Base-by-base conservation (phyloP, 2,888 invertebrate genomes). In the Ormia ochracea region DNA sequence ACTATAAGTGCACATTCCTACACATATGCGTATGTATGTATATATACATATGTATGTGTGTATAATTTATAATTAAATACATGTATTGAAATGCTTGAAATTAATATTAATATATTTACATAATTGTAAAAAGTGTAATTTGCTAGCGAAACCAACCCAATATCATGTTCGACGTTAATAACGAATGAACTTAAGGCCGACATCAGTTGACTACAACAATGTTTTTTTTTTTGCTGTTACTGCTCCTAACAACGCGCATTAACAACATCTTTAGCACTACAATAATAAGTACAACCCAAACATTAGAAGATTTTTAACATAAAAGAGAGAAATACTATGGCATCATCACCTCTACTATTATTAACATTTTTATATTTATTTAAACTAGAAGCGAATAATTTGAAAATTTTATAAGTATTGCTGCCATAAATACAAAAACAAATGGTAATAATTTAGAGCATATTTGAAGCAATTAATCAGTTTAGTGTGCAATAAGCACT, bases 121-220 rank as follows among this genome's bases (percentile, higher is more conserved):
- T 19, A 50, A 52, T 52, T 7, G 10, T 19, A n/a, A n/a, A n/a
- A 7, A 26, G 19, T 45, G 69, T 48, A 59, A 70, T 38, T 70
- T 36, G 17, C 17, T 14, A 50, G 19, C 38, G 31, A n/a, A 74
- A 76, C 54, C 78, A 81, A 81, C 78, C 78, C 78, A 81, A 54
- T 63, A 76, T 56, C 50, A 58, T 43, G 58, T 75, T 68, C 45
- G 48, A 43, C 68, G 54, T 69, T 61, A 21, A 12, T 56, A 19
- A 10, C 21, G 61, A 63, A 26, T 80, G 68, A 80, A 72, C 72
- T 76, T 68, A 58, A 76, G 73, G 72, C 56, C 66, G 61, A 61
- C 72, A 68, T n/a, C 56, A 73, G 36, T 52, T 59, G 41, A 28
- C 59, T 23, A n/a, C 19, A 69, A 69, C 23, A 33, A 28, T 45